These are phyloP conservation scores for Scrobipalpa atriplicella DNA, from an alignment of 2,888 invertebrate species.

Conservation along the genomic window DNA sequence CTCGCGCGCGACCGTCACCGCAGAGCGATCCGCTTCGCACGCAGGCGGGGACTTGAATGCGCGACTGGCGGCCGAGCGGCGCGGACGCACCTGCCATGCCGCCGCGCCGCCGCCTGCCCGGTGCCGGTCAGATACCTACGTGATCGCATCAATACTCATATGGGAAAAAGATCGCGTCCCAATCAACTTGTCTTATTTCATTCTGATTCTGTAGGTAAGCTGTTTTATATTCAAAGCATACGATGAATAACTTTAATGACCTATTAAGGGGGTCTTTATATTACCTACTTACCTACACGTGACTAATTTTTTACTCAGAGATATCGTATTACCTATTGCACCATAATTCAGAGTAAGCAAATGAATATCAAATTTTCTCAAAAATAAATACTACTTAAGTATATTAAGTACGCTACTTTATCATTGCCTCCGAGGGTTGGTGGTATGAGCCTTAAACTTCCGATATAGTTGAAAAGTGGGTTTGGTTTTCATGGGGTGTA, in stretches of 20 bases:
- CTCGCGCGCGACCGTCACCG: slow-evolving; percentile 71
- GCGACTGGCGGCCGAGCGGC: slow-evolving; percentile 33
- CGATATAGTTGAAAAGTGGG: too few relatives aligned
- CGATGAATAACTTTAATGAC: neutral
- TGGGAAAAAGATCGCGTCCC: slow-evolving; percentile 12
- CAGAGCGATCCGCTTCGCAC: slow-evolving; percentile 76
- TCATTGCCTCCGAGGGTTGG: too few relatives aligned
- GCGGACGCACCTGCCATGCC: slow-evolving; percentile 27
- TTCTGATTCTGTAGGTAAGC: neutral
- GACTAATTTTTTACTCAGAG: neutral
- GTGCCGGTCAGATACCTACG: neutral
- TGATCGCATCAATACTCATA: slow-evolving; percentile 13
- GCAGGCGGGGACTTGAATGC: slow-evolving; percentile 63
- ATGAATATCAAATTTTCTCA: too few relatives aligned
- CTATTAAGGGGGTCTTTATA: neutral
- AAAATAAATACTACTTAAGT: too few relatives aligned
- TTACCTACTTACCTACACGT: neutral
- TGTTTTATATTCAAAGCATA: neutral
- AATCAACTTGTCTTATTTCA: slow-evolving; percentile 9
- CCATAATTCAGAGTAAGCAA: too few relatives aligned
- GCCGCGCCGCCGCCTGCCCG: neutral
- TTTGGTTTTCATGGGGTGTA: too few relatives aligned
- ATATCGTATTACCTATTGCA: too few relatives aligned
- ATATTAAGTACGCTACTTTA: too few relatives aligned
- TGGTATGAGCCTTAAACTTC: too few relatives aligned